A percentile compares a stretch with the other conserved stretches of the same genome.
phyloP scores from a whole-genome alignment of 2,113 vertebrate species.

The Forbesichthys agassizii region DNA sequence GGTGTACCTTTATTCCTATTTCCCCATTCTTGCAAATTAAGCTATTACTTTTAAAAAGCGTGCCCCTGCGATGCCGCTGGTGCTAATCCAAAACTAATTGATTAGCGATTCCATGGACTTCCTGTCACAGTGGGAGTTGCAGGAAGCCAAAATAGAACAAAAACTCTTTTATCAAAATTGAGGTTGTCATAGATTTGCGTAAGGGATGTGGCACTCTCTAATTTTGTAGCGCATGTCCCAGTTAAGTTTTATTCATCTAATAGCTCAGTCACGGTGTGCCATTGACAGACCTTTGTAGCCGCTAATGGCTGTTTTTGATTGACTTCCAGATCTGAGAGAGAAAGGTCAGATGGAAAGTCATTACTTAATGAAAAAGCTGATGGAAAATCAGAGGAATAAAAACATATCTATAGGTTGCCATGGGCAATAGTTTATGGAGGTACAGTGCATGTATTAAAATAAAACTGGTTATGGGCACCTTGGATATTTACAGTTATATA shows the following conservation, averaged over 20 bases:
- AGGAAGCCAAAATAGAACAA: constrained; percentile 23
- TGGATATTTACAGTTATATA: too few relatives aligned
- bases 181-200: constrained; percentile 18
- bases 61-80: constrained; percentile 37
- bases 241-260: constrained; percentile 59
- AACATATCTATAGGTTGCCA: too few relatives aligned
- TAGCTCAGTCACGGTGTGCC: constrained; percentile 27
- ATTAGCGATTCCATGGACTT: constrained; percentile 38
- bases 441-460: neutral
- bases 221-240: constrained; percentile 28
- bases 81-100: constrained; percentile 51
- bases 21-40: constrained; percentile 27
- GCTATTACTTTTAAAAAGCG: constrained; percentile 46
- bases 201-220: constrained; percentile 1
- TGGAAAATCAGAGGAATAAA: constrained; percentile 11
- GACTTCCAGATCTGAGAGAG: constrained; percentile 31
- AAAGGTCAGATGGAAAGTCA: constrained; percentile 20
- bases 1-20: neutral
- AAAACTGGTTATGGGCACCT: neutral
- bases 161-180: constrained; percentile 11
- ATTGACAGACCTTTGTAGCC: constrained; percentile 25
- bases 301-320: constrained; percentile 30
- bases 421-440: neutral
- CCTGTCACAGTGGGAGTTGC: constrained; percentile 11
- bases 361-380: constrained; percentile 29